Evolutionary conservation across 2,797 vertebrate genomes (phyloP).

Genomic region (Meda fulgida): DNA sequence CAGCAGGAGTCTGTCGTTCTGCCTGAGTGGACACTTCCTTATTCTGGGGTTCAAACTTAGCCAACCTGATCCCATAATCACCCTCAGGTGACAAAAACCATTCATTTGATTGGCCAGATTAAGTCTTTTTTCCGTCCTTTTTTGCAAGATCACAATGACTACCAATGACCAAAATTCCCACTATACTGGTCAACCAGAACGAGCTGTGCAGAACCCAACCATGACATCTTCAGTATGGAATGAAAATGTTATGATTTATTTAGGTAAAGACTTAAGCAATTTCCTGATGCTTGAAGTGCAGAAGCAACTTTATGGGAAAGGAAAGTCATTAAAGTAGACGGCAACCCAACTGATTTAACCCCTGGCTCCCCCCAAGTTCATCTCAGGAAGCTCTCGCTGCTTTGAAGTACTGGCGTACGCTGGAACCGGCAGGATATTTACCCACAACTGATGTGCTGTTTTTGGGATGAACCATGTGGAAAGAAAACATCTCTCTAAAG

Average conservation of each 20-base stretch:
- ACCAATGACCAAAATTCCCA: conserved; percentile 53
- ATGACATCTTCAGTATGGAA: conserved; percentile 49
- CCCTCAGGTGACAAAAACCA: conserved; percentile 73
- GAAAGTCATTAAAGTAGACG: conserved; percentile 63
- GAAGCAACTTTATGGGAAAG: conserved; percentile 68
- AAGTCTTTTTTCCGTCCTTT: conserved; percentile 60
- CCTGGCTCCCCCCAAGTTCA: conserved; percentile 48
- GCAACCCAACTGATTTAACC: conserved; percentile 45
- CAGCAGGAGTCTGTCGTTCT: conserved; percentile 56
- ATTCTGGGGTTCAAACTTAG: conserved; percentile 61
- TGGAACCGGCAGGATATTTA: conserved; percentile 73
- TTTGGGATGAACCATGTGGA: conserved; percentile 65
- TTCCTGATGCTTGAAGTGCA: conserved; percentile 62
- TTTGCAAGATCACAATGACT: conserved; percentile 64
- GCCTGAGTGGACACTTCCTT: conserved; percentile 60
- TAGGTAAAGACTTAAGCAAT: conserved; percentile 56
- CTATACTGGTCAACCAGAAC: not conserved
- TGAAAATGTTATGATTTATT: conserved; percentile 61
- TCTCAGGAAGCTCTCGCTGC: conserved; percentile 64
- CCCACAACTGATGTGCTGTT: conserved; percentile 69
- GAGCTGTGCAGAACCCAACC: conserved; percentile 60
- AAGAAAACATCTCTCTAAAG: conserved; percentile 74
- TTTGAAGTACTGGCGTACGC: conserved; percentile 71
- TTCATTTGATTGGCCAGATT: conserved; percentile 69
- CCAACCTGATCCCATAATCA: conserved; percentile 66